Evolutionary conservation across 2,113 vertebrate species (phyloP), one percentile per base, ranked within the genome.

Genomic region (Spilogale gracilis): DNA sequence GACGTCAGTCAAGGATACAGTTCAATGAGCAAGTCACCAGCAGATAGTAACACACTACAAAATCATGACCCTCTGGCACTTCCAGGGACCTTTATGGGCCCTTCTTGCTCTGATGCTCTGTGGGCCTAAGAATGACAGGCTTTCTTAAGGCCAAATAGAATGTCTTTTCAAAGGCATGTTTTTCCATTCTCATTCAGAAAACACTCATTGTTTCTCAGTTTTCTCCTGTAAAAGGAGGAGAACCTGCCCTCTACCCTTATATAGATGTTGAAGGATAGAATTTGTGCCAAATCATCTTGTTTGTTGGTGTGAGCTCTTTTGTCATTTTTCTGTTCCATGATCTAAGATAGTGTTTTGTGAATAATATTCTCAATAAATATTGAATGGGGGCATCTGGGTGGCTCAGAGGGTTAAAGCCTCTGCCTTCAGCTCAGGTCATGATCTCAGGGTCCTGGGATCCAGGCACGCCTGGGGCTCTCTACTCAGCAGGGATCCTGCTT

Each of bases 131-230:
- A 87, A 78, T 32, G 23, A 67, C 43, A 90, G 58, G 9, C 30
- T 85, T 74, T 76, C 48, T 81, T 56, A 56, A 81, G 80, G n/a
- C 1, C 32, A 74, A 87, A 83, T 85, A 30, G 2, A 81, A 54
- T n/a, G 60, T 60, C 5, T 61, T 50, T 76, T 60, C 69, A 96
- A 96, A 6, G 38, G 1, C 2, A 43, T 27, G 4, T 32, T 93
- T 91, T 94, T 95, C 12, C 48, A 84, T 69, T 89, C 11, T 73
- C 9, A 84, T 78, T 96, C 16, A 84, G 71, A 91, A 95, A 90
- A 84, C 1, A 65, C 1, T 23, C 56, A 48, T 76, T 71, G 11
- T 94, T 83, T 8, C 20, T 3, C 1, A 54, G 38, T 91, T 92
- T 89, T 23, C 23, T 81, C 50, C 60, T 45, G 7, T 85, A 54